Evolutionary conservation across 2,888 invertebrate genomes (phyloP), one percentile per base, ranked within the genome.

Genomic region (Hemistola chrysoprasaria): DNA sequence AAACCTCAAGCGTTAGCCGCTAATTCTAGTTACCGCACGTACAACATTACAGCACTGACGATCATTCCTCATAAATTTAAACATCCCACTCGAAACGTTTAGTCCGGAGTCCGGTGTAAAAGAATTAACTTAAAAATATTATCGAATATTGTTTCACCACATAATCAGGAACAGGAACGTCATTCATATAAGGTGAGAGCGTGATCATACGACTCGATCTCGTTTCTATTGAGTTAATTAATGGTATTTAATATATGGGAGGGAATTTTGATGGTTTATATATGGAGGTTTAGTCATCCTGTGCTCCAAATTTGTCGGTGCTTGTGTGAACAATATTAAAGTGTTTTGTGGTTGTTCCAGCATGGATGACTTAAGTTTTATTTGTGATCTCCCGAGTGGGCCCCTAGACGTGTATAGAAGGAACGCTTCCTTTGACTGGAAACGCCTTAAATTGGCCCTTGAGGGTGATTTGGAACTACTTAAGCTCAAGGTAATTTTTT

Each of bases 401-500:
- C 96, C 97, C 4, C 82, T 98, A 53, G 95, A 95, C 68, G 78
- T 65, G 0, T 97, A 95, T 74, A 92, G 98, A 55, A 93, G 92
- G 55, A 91, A 90, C 51, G 94, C 96, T 1, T 92, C 93, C 8
- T 97, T 98, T 65, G 92, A 96, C 71, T 97, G 97, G 96, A 97
- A 96, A 78, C 90, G 92, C 48, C 90, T 98, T 77, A 94, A 94
- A 69, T 69, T 95, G 26, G 91, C 95, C 36, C 86, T 97, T 45
- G 96, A 97, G 71, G 95, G 94, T 51, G 93, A 94, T 63, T 73
- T 88, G 36, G 93, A 95, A 32, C 84, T 92, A 47, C 76, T 97
- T 21, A 90, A 92, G 70, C 91, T 94, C 44, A 96, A 97, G 92
- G 98, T 97, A 76, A 16, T 16, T 16, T 16, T 16, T 16, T 4